Base-by-base conservation (phyloP, 2,797 vertebrate genomes). In the Poecilia picta region DNA sequence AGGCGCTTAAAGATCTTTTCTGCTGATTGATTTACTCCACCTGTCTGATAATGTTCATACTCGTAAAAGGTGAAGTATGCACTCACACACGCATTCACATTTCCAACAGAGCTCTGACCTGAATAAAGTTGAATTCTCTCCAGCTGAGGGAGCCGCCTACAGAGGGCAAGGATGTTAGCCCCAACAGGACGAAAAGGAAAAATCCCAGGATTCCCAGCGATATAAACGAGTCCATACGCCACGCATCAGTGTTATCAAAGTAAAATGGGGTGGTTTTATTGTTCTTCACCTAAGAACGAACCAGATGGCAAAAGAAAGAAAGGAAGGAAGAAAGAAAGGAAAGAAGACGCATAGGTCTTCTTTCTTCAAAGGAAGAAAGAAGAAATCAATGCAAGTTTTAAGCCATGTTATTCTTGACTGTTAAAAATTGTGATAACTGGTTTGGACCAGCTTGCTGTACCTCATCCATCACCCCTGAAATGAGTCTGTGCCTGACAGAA, bases 81-180 rank as follows among this genome's bases (percentile, higher is more conserved):
- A 36, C 70, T 36, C 75, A 64, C 68, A 47, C 51, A 28, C 77
- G 75, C 73, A 71, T 45, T 55, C 72, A 73, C 15, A 36, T 76
- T 83, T 81, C 77, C 73, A 82, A 18, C 64, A 45, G 73, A 8
- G 75, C 73, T 74, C 95, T 91, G 85, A 99, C 98, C 97, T 99
- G 98, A 76, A 99, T 92, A 89, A 98, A 99, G 84, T 92, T 92
- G 91, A 99, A 99, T 94, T 99, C 97, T 94, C 97, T 94, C 98
- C 97, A 98, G 94, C 98, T 99, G 89, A 98, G 95, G 2, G 33
- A 83, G 84, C 97, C 97, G 93, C 97, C 98, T 76, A 98, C 97
- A 4, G 98, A 98, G 66, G 98, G 98, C 81, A 99, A 95, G 11
- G 97, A 99, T 79, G 97, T 98, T 89, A 98, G 96, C 88, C 97